These are phyloP conservation scores for Miniopterus natalensis DNA, from an alignment of 2,113 vertebrate genomes.

Conservation along the genomic window DNA sequence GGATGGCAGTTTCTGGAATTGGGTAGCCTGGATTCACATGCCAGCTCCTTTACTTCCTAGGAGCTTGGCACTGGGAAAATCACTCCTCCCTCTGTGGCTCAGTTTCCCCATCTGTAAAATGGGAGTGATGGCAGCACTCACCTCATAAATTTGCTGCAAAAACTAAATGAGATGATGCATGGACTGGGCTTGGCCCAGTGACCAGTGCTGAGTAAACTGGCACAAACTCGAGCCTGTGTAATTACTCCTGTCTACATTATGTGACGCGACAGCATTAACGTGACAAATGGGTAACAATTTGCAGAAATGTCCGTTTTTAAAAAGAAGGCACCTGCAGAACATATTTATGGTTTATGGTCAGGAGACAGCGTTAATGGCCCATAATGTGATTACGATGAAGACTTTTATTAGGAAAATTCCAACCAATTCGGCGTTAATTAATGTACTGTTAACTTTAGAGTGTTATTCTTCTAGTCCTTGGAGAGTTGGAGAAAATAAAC, in stretches of 20 bases:
- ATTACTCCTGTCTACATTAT: neutral
- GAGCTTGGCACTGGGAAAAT: neutral
- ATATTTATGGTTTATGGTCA: conserved; percentile 80
- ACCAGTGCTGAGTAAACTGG: neutral
- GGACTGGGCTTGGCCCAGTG: too few relatives aligned
- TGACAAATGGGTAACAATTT: conserved; percentile 39
- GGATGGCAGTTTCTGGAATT: neutral
- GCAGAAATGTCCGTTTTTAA: conserved; percentile 49
- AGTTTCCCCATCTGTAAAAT: conserved; percentile 43
- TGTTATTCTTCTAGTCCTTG: conserved; percentile 82
- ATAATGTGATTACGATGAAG: conserved; percentile 84
- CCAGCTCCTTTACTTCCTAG: neutral
- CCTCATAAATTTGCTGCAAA: neutral
- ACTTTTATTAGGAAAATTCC: conserved; percentile 86
- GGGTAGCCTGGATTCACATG: neutral
- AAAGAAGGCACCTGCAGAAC: conserved; percentile 68
- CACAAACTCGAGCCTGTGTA: accelerated
- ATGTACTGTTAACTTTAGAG: conserved; percentile 85
- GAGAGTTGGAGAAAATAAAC: conserved; percentile 83
- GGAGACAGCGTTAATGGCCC: conserved; percentile 83
- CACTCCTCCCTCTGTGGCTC: neutral
- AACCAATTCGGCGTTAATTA: conserved; percentile 86
- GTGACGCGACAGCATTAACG: neutral
- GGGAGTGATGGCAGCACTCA: neutral
- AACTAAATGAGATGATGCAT: accelerated